Evolutionary conservation across 2,797 vertebrate species (phyloP).

Genomic region (Neopelma chrysocephalum): DNA sequence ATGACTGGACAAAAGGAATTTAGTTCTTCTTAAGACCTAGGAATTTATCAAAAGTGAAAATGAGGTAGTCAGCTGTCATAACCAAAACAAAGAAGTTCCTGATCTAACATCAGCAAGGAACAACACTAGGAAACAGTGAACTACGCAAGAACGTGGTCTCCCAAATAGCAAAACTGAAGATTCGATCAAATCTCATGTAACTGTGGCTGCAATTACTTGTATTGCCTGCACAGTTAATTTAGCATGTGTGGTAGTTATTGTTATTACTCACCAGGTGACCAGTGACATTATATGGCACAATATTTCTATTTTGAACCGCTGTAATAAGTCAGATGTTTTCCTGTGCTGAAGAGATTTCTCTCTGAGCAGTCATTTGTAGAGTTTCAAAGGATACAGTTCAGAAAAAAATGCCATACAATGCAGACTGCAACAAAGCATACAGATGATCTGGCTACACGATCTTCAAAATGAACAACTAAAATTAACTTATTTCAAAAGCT

Average conservation of each 20-base stretch:
- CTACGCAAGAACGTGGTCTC: rapidly evolving
- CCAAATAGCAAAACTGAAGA: background rate
- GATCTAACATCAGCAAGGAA: background rate
- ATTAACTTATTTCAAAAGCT: background rate
- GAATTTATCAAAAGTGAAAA: background rate
- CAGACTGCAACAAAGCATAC: background rate
- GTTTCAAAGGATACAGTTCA: background rate
- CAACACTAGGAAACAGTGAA: background rate
- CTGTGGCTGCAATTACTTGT: background rate
- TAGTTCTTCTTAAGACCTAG: background rate
- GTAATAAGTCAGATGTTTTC: background rate
- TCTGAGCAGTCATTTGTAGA: background rate
- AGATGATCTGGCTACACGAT: background rate
- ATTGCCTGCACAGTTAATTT: background rate
- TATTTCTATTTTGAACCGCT: background rate
- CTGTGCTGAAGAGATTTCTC: background rate
- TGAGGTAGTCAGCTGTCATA: background rate
- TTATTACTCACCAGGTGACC: background rate
- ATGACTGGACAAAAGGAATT: background rate
- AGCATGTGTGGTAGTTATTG: background rate
- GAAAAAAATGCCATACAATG: background rate
- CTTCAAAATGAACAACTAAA: background rate
- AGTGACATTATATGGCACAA: background rate
- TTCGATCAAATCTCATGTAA: rapidly evolving
- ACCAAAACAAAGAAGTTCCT: background rate